Evolutionary conservation across 1,140 invertebrate genomes (phyloP).

Genomic region (Geopemphigus sp.): DNA sequence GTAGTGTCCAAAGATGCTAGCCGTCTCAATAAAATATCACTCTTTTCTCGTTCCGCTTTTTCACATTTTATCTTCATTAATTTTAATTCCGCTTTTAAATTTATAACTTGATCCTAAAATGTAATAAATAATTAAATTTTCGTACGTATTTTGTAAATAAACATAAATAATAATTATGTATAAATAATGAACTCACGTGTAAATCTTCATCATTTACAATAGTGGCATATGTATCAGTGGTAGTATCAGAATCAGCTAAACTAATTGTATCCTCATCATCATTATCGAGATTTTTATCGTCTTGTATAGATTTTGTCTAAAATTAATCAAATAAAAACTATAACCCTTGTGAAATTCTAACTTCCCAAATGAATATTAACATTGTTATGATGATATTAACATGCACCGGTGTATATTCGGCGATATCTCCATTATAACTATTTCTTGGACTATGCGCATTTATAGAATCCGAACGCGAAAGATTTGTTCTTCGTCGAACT

Average conservation of each 20-base stretch:
- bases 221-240: conserved; percentile 55
- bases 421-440: conserved; percentile 43
- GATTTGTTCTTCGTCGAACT: conserved; percentile 20
- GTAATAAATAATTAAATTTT: conserved; percentile 8
- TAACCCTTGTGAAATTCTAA: conserved; percentile 31
- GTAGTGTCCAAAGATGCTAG: conserved; percentile 72
- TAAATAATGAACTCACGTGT: background rate
- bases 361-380: conserved; percentile 48
- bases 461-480: conserved; percentile 4
- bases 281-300: conserved; percentile 3
- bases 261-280: conserved; percentile 27
- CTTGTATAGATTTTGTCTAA: conserved; percentile 21
- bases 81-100: conserved; percentile 65
- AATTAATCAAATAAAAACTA: conserved; percentile 42
- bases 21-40: conserved; percentile 74
- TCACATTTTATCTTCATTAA: conserved; percentile 65
- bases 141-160: background rate
- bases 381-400: conserved; percentile 50
- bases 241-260: conserved; percentile 43
- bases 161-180: background rate
- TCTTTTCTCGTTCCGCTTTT: conserved; percentile 80
- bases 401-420: conserved; percentile 42
- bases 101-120: conserved; percentile 56
- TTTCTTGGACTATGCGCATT: conserved; percentile 24
- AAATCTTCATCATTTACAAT: conserved; percentile 57